Conservation (phyloP, 2,888 invertebrate species). For the Sinopyrophorus schimmeli region DNA sequence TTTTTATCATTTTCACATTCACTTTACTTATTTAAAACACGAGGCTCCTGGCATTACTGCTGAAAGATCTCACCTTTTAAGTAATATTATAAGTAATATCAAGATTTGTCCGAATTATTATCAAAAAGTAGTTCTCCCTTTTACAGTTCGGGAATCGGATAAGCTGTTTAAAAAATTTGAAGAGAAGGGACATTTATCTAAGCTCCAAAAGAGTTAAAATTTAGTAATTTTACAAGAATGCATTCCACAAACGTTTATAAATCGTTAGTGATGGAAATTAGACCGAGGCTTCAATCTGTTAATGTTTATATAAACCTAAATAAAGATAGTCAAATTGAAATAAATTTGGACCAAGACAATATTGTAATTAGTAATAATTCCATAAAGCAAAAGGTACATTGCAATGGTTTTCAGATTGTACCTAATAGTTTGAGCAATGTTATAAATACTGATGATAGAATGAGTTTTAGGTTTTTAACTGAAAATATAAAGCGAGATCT, state of each 20-base stretch:
- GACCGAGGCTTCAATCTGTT: slow-evolving; percentile 63
- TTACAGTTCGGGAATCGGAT: slow-evolving; percentile 76
- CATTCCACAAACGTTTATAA: no score
- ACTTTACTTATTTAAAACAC: slow-evolving; percentile 80
- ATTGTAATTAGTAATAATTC: slow-evolving; percentile 31
- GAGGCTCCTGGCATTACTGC: slow-evolving; percentile 82
- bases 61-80: slow-evolving; percentile 85
- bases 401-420: slow-evolving; percentile 39
- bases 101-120: slow-evolving; percentile 83
- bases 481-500: slow-evolving; percentile 35
- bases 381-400: slow-evolving; percentile 34
- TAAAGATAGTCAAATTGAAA: slow-evolving; percentile 41
- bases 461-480: slow-evolving; percentile 51
- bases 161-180: slow-evolving; percentile 69
- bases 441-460: slow-evolving; percentile 39
- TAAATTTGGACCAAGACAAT: slow-evolving; percentile 38
- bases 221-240: neutral
- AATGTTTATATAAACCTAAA: slow-evolving; percentile 60
- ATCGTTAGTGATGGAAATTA: slow-evolving; percentile 62
- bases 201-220: slow-evolving; percentile 40
- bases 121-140: slow-evolving; percentile 77
- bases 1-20: slow-evolving; percentile 95
- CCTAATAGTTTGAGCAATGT: slow-evolving; percentile 48
- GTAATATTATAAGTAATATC: slow-evolving; percentile 89
- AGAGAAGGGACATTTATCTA: slow-evolving; percentile 59